Base-by-base conservation (phyloP, 2,797 vertebrate species). In the Manis pentadactyla region DNA sequence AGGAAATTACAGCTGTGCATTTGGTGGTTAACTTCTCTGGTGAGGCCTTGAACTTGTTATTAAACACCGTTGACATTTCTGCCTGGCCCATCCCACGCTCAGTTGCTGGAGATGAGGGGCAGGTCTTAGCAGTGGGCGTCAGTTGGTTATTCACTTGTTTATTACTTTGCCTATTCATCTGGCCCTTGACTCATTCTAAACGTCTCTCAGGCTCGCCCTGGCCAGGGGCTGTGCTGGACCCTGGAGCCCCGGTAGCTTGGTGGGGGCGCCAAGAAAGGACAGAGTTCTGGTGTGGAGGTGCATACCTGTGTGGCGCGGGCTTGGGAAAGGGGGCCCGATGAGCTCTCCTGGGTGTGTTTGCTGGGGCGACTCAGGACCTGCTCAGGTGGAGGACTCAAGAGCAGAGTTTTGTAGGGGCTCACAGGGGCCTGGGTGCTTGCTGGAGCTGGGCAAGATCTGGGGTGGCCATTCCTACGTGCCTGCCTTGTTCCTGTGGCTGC, bases 1-100 rank as follows among this genome's bases (percentile, higher is more conserved):
- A 96, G 95, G 90, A 96, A 96, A 94, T 97, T 90, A 83, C 51
- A 96, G 77, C 83, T 39, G 9, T 85, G 95, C 96, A 81, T 92
- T 91, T 2, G 4, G 74, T 97, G 68, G 87, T 78, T 97, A 90
- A 71, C 15, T 64, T 89, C 81, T 68, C 82, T 91, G 71, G 37
- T 15, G 83, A 87, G 37, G n/a, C 55, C 49, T 55, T 82, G 55
- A 87, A 86, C 75, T 93, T 94, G 17, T 7, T 77, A 75, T 95
- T 96, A 96, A 90, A 75, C 0, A 2, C 23, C 3, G 4, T 75
- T 59, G 95, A 89, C 49, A 25, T 87, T 91, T 96, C 69, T 77
- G 46, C 53, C 63, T 39, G 73, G 66, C 93, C 82, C 51, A 82
- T 63, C 51, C 39, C 18, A 13, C 5, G 29, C 51, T 90, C n/a